Evolutionary conservation across 2,797 vertebrate species (phyloP), one percentile per base, ranked within the genome.

Genomic region (Spheniscus humboldti): DNA sequence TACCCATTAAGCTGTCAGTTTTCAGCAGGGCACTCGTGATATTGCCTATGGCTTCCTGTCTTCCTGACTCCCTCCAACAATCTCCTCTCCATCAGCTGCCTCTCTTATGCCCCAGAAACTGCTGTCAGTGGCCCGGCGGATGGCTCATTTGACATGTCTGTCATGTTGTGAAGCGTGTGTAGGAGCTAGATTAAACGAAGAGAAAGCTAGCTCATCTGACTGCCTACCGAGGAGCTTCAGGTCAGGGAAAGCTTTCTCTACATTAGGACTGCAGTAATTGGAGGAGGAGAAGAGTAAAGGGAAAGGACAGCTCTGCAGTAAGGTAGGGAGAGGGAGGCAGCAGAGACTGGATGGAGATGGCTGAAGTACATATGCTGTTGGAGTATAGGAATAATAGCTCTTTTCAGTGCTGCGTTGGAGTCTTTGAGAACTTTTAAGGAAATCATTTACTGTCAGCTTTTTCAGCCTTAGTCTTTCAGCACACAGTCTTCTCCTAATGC

Each of bases 1-100:
- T 82, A 71, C 56, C 74, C 83, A 90, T 95, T 96, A 93, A 91
- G 68, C 74, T 93, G 93, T 95, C 92, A 87, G 64, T 76, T 97
- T 97, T 96, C 77, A 93, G 90, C 52, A 50, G 74, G 83, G 60
- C 68, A 60, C 52, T 85, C 7, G 3, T 93, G 86, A 72, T 89
- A 74, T 64, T 95, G 88, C 83, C 92, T 69, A 37, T 94, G 90
- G 67, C 53, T 86, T 94, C 64, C 75, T 69, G 87, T 87, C 92
- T 89, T 91, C 62, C 73, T 59, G 77, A 85, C 77, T 95, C 91
- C 59, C 80, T 93, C 71, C 80, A 92, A 57, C 43, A 74, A 53
- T 94, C 87, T 90, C 57, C 39, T 90, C 83, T 94, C 68, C 67
- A 79, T 94, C 93, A 95, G 30, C 83, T 76, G 31, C 86, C 60